These are phyloP conservation scores for Himalopsyche japonica DNA, from an alignment of 2,888 invertebrate species.

Conservation along the genomic window DNA sequence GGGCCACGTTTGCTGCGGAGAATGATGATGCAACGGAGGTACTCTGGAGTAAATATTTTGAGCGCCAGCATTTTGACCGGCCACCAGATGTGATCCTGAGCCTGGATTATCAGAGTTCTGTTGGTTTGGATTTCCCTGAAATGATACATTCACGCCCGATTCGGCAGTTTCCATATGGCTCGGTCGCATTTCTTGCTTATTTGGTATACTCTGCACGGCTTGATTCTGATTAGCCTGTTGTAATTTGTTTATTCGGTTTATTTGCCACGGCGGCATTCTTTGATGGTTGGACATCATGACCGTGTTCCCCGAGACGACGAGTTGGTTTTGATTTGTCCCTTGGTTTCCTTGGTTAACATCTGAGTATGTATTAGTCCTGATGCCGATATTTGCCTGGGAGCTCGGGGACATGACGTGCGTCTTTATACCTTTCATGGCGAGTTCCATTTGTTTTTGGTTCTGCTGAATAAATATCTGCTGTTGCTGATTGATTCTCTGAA, in stretches of 20 bases:
- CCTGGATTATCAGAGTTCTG: not conserved
- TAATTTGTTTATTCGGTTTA: slow-evolving; percentile 48
- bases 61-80: slow-evolving; percentile 46
- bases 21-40: slow-evolving; percentile 73
- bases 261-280: slow-evolving; percentile 65
- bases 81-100: slow-evolving; percentile 45
- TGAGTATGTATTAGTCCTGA: slow-evolving; percentile 9
- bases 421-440: slow-evolving; percentile 57
- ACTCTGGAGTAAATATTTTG: slow-evolving; percentile 69
- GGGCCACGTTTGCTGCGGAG: slow-evolving; percentile 59
- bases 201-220: slow-evolving; percentile 6
- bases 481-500: slow-evolving; percentile 62
- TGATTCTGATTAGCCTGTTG: slow-evolving; percentile 30
- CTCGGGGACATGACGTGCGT: slow-evolving; percentile 41
- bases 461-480: slow-evolving; percentile 62
- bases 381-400: slow-evolving; percentile 49
- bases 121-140: slow-evolving; percentile 4
- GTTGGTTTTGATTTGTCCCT: slow-evolving; percentile 46
- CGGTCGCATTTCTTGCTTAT: slow-evolving; percentile 25
- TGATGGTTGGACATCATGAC: slow-evolving; percentile 57
- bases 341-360: slow-evolving; percentile 14
- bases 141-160: slow-evolving; percentile 2
- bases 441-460: slow-evolving; percentile 59
- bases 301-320: slow-evolving; percentile 57
- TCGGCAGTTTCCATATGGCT: slow-evolving; percentile 20